Base-by-base conservation (phyloP, 1,140 invertebrate genomes). In the Pygmarrhopalites habei region DNA sequence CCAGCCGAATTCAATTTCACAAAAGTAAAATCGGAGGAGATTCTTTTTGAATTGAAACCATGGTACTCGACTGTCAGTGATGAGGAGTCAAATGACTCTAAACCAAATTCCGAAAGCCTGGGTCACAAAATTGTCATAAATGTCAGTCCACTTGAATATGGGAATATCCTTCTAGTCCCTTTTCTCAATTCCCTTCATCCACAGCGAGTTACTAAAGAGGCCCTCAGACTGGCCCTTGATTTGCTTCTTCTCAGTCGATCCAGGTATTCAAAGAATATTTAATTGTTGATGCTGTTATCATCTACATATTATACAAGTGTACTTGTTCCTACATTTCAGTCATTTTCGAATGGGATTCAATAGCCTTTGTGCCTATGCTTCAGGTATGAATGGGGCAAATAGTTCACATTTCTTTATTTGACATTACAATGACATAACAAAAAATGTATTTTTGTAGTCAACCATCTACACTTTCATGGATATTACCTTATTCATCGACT, bases 381-480 rank as follows among this genome's bases (percentile, higher is more conserved):
- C 87, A 29, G n/a, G n/a, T n/a, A n/a, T n/a, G n/a, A n/a, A n/a
- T n/a, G n/a, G n/a, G n/a, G n/a, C n/a, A n/a, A n/a, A n/a, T n/a
- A n/a, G n/a, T n/a, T n/a, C n/a, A n/a, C n/a, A n/a, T n/a, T n/a
- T n/a, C n/a, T n/a, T n/a, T n/a, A n/a, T n/a, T n/a, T n/a, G n/a
- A n/a, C n/a, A n/a, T n/a, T n/a, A n/a, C n/a, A n/a, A n/a, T n/a
- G n/a, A n/a, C n/a, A n/a, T n/a, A n/a, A n/a, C n/a, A n/a, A n/a
- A n/a, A n/a, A n/a, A n/a, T n/a, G n/a, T n/a, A n/a, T n/a, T n/a
- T n/a, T n/a, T n/a, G n/a, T n/a, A n/a, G 85, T 91, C 0, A 90
- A 90, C 76, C 88, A 90, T 77, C 79, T 86, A 35, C 88, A 91
- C 72, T 85, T 83, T 73, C 88, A 90, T 76, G 72, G 85, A 1